Percentiles rank a stretch among this genome's conserved stretches.
Conservation (phyloP, 1,140 invertebrate genomes). For the Aphis craccivora region DNA sequence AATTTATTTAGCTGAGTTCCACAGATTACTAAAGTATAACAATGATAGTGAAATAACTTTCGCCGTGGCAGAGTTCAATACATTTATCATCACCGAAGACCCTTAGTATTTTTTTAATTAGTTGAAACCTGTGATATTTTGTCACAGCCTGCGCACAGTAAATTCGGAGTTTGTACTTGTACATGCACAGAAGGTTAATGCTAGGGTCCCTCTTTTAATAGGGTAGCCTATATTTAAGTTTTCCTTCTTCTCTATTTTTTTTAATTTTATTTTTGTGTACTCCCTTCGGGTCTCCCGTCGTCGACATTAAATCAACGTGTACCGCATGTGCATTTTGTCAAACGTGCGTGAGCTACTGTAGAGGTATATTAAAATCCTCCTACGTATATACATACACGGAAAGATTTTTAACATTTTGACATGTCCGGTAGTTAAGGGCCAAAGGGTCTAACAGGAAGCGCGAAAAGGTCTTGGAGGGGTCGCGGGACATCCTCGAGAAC, state of each 20-base stretch:
- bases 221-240: conserved; percentile 58
- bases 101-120: conserved; percentile 13
- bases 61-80: background rate
- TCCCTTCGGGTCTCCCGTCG: conserved; percentile 54
- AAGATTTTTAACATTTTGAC: conserved; percentile 58
- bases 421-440: conserved; percentile 58
- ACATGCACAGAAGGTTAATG: conserved; percentile 26
- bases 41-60: background rate
- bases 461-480: conserved; percentile 56
- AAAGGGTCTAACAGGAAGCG: conserved; percentile 57
- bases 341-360: conserved; percentile 44
- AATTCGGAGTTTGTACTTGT: background rate
- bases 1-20: background rate
- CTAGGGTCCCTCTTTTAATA: conserved; percentile 54
- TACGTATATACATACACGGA: background rate
- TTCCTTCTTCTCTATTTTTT: conserved; percentile 51
- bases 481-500: conserved; percentile 57
- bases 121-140: background rate
- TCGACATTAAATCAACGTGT: conserved; percentile 57
- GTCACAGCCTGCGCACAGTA: background rate
- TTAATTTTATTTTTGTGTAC: conserved; percentile 58
- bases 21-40: background rate
- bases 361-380: conserved; percentile 48
- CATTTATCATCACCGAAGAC: background rate
- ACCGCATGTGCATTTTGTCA: conserved; percentile 58